A percentile compares a stretch with the other conserved stretches of the same genome.
These are phyloP conservation scores for Helicolenus hilgendorfi DNA, from an alignment of 2,797 vertebrate species.

Conservation along the genomic window DNA sequence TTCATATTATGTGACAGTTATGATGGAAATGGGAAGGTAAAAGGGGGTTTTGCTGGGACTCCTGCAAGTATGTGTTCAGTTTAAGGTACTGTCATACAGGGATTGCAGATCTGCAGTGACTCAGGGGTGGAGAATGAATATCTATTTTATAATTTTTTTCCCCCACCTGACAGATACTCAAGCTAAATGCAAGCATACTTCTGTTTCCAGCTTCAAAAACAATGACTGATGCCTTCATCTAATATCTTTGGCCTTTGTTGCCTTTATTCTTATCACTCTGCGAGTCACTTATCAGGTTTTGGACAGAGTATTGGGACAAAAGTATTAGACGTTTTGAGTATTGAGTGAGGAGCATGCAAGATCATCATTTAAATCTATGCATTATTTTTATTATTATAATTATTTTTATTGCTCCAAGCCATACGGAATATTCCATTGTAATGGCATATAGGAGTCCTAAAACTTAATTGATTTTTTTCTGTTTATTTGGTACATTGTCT, in stretches of 20 bases:
- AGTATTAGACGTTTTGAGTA: slow-evolving; percentile 87
- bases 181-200: slow-evolving; percentile 73
- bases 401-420: slow-evolving; percentile 95
- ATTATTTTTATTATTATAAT: slow-evolving; percentile 92
- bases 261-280: slow-evolving; percentile 85
- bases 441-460: slow-evolving; percentile 94
- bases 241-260: slow-evolving; percentile 91
- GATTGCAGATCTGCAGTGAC: slow-evolving; percentile 74
- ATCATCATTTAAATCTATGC: slow-evolving; percentile 98
- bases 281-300: slow-evolving; percentile 86
- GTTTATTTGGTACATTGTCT: slow-evolving; percentile 95
- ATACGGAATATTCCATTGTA: slow-evolving; percentile 94
- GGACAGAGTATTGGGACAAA: slow-evolving; percentile 86
- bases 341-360: slow-evolving; percentile 89
- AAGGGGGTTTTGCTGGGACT: slow-evolving; percentile 74
- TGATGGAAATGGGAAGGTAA: slow-evolving; percentile 43
- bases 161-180: slow-evolving; percentile 54
- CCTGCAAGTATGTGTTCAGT: slow-evolving; percentile 75
- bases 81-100: slow-evolving; percentile 85
- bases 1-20: slow-evolving; percentile 55
- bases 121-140: slow-evolving; percentile 80
- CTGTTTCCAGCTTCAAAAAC: slow-evolving; percentile 82
- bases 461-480: slow-evolving; percentile 89
- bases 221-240: slow-evolving; percentile 93
- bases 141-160: slow-evolving; percentile 56